Conservation (phyloP, 2,113 vertebrate species). For the Chascanopsetta lugubris region DNA sequence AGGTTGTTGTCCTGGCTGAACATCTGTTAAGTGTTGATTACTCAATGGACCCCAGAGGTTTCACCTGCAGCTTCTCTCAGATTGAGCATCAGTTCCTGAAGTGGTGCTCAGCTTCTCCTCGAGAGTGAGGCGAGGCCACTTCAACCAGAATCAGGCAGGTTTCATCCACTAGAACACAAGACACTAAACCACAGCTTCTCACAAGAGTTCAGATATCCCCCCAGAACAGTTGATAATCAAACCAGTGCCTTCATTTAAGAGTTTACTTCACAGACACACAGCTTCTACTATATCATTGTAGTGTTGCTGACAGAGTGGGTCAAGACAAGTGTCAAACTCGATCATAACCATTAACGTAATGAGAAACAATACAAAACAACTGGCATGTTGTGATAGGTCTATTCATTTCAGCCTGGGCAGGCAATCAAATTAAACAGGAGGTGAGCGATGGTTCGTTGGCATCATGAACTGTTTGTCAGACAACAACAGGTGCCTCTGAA, state of each 20-base stretch:
- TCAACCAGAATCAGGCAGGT: conserved; percentile 5
- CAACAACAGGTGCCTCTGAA: background rate
- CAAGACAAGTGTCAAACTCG: background rate
- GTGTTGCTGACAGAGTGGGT: background rate
- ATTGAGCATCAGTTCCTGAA: conserved; percentile 21
- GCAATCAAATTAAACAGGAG: background rate
- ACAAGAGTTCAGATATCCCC: background rate
- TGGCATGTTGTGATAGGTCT: conserved; percentile 1
- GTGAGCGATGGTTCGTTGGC: background rate
- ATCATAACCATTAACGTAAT: background rate
- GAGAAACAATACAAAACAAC: background rate
- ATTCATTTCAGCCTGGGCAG: background rate
- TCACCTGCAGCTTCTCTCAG: conserved; percentile 26
- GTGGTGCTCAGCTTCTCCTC: conserved; percentile 22
- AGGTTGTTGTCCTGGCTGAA: conserved; percentile 32
- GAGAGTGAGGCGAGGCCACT: conserved; percentile 15
- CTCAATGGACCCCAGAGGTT: conserved; percentile 25
- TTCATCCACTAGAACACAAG: conserved; percentile 7
- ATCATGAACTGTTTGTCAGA: background rate
- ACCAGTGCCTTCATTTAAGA: background rate
- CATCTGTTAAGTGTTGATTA: conserved; percentile 49
- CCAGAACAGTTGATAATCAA: background rate
- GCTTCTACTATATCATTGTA: background rate
- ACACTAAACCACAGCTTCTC: background rate
- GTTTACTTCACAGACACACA: background rate